Base-by-base conservation (phyloP, 2,113 vertebrate genomes). In the Xiphias gladius region DNA sequence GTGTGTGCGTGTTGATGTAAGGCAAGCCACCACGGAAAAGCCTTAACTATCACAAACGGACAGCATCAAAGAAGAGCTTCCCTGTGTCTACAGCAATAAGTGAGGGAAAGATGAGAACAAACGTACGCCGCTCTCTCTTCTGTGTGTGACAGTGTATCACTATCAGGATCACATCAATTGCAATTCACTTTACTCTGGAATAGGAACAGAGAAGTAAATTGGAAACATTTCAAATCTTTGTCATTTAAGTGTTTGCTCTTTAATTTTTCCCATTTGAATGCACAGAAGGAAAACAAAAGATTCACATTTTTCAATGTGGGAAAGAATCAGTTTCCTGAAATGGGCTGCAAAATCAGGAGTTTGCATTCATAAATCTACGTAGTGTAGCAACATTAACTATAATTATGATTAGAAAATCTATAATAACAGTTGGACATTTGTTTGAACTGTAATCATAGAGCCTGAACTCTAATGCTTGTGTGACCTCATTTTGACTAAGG, bases 31-130 rank as follows among this genome's bases (percentile, higher is more conserved):
- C 20, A 65, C n/a, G 0, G 83, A 79, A 79, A 82, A 46, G 67
- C 75, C 85, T 76, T 43, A 76, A 80, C 84, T 32, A 82, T 76
- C 70, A 70, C 64, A 84, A 74, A 79, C 22, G 13, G 66, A 75
- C 35, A 62, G 65, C 48, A 86, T 82, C 35, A 76, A 50, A 78
- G 77, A 80, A 2, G 46, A 78, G 52, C 62, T 19, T 43, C 28
- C 35, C 22, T 10, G n/a, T 41, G 76, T 80, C 76, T 32, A 32
- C 39, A 43, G 79, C 39, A 62, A 69, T 68, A 80, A 83, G 77
- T 4, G 16, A 78, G 24, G 80, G 50, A 43, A 63, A 66, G 62
- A 80, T 17, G 50, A 77, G 59, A 71, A 76, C 58, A 64, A 58
- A 70, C 1, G 46, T 11, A 20, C 0, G 3, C n/a, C 0, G 26